phyloP scores from a whole-genome alignment of 2,888 invertebrate species.

The Adela reaumurella region DNA sequence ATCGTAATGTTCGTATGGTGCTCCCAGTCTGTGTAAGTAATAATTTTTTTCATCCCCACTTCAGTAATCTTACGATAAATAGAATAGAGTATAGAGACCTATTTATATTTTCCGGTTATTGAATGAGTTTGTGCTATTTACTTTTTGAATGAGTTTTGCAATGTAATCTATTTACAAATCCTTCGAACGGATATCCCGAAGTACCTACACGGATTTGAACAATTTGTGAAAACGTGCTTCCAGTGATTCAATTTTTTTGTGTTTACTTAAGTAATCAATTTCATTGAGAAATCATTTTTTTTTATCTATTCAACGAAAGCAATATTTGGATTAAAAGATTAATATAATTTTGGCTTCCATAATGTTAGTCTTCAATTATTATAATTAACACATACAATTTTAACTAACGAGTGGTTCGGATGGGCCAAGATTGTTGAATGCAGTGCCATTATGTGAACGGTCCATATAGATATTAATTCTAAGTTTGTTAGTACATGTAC shows the following conservation, averaged over 20 bases:
- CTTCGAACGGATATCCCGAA: too few relatives aligned
- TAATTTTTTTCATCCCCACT: neutral
- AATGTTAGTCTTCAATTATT: neutral
- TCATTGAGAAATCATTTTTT: too few relatives aligned
- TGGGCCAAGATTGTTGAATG: constrained; percentile 4
- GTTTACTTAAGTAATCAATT: too few relatives aligned
- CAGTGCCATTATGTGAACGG: constrained; percentile 49
- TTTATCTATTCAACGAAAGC: too few relatives aligned
- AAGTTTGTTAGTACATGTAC: constrained; percentile 59
- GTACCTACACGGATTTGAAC: too few relatives aligned
- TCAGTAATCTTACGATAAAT: neutral
- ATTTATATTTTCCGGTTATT: neutral
- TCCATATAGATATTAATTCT: constrained; percentile 51
- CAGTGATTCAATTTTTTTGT: too few relatives aligned
- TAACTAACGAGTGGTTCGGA: neutral
- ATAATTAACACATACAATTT: neutral
- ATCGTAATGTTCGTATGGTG: neutral
- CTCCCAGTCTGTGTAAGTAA: neutral
- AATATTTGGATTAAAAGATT: constrained; percentile 7
- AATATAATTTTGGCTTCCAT: constrained; percentile 1
- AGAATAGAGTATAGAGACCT: neutral
- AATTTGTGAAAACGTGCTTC: too few relatives aligned
- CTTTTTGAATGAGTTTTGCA: too few relatives aligned
- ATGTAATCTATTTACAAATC: too few relatives aligned
- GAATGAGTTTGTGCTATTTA: too few relatives aligned